Evolutionary conservation across 2,797 vertebrate species (phyloP), one percentile per base, ranked within the genome.

Genomic region (Pipistrellus nathusii): DNA sequence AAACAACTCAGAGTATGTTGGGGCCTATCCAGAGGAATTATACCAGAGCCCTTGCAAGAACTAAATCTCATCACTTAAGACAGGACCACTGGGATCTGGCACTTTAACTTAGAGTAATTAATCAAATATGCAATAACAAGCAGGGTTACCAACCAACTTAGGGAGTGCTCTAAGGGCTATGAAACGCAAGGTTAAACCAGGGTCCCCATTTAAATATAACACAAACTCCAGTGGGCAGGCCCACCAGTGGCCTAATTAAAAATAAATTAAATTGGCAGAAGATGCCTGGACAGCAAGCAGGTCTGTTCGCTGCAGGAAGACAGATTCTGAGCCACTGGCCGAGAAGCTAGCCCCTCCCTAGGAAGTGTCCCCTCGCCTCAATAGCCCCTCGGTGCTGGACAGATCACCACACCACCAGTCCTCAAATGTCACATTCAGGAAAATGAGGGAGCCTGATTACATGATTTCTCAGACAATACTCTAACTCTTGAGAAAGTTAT

Each of bases 261-360:
- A 92, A 59, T 15, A 77, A 59, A 84, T 20, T 30, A 88, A 85
- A 55, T 87, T 30, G 35, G 90, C 53, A 94, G 91, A 91, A 78
- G 25, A 21, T 44, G 7, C 15, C 89, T 21, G 8, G 59, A 83
- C 1, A 8, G 46, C n/a, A 46, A 38, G 38, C 69, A 85, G 48
- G 44, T 51, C 72, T 62, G 27, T 44, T 59, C 62, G 27, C 38
- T 41, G 46, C 4, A 64, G 44, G 25, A 20, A 46, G 25, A 21
- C 35, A 25, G 71, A 46, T 20, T 77, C 41, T 2, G 4, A 76
- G n/a, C 8, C 46, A 51, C 4, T 8, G 25, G 30, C 35, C 2
- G 27, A 59, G 51, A 57, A 81, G 5, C 1, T 10, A 35, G 5
- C 6, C 23, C 57, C 57, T 59, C 59, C 44, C 32, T 10, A 41